Conservation (phyloP, 2,888 invertebrate genomes). For the Adelphocoris suturalis region DNA sequence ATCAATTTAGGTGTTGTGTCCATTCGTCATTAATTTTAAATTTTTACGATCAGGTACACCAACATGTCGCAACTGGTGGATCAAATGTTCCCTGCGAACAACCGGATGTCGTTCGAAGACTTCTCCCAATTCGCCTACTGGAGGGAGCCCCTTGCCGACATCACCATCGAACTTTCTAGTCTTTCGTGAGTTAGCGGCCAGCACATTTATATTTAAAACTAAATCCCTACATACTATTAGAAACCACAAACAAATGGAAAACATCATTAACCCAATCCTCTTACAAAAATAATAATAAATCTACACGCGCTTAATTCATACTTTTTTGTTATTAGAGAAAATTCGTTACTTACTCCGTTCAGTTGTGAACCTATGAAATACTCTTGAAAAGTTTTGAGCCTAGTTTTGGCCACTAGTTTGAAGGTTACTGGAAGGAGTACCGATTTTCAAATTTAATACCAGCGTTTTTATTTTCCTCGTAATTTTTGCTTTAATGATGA, state of each 20-base stretch:
- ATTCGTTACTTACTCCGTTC: background rate
- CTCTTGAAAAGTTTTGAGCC: background rate
- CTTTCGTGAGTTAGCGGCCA: constrained; percentile 48
- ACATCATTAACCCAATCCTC: background rate
- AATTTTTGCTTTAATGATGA: background rate
- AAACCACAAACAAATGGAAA: background rate
- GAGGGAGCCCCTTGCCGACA: constrained; percentile 90
- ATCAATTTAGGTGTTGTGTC: too few relatives aligned
- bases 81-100: constrained; percentile 91
- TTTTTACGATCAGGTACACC: constrained; percentile 87
- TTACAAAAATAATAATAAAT: background rate
- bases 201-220: constrained; percentile 12
- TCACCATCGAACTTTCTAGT: constrained; percentile 76
- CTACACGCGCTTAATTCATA: constrained; percentile 36
- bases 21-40: too few relatives aligned
- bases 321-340: background rate
- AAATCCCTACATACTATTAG: background rate
- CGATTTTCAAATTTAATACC: background rate
- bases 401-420: background rate
- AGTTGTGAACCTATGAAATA: constrained; percentile 1
- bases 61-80: constrained; percentile 96
- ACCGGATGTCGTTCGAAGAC: constrained; percentile 82
- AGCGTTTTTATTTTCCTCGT: background rate
- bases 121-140: constrained; percentile 90
- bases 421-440: background rate